Evolutionary conservation across 37 sponge, comb jelly and placozoan genomes (phyloP).

Genomic region (Aphrocallistes beatrix): DNA sequence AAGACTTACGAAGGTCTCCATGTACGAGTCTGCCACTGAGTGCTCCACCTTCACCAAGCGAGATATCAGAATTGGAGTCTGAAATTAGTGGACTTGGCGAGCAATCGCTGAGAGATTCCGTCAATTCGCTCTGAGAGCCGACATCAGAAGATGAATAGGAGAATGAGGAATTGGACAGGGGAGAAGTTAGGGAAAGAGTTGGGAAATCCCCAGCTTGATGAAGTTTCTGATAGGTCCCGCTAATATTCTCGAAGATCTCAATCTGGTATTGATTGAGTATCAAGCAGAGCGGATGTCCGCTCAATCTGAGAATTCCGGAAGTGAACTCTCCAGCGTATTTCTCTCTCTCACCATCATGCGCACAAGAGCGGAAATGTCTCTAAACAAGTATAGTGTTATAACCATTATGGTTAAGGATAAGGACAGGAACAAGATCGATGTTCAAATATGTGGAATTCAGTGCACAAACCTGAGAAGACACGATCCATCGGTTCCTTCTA

Average conservation of each 20-base stretch:
- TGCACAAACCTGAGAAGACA: conserved; percentile 14
- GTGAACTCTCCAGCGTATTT: neutral
- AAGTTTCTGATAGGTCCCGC: neutral
- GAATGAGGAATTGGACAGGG: neutral
- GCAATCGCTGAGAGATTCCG: neutral
- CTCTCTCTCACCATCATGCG: neutral
- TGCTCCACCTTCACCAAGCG: neutral
- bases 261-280: conserved; percentile 6
- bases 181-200: neutral
- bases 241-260: neutral
- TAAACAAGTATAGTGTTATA: no score
- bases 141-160: neutral
- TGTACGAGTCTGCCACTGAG: neutral
- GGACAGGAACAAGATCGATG: no score
- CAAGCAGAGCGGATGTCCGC: neutral
- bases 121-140: no score
- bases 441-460: no score
- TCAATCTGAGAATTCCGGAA: neutral
- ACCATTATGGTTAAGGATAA: no score
- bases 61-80: neutral
- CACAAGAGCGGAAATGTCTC: neutral
- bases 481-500: neutral
- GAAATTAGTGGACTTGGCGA: neutral
- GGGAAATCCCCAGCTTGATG: conserved; percentile 7
- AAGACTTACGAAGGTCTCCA: neutral